These are phyloP conservation scores for Vombatus ursinus DNA, from an alignment of 2,113 vertebrate species.

Conservation along the genomic window DNA sequence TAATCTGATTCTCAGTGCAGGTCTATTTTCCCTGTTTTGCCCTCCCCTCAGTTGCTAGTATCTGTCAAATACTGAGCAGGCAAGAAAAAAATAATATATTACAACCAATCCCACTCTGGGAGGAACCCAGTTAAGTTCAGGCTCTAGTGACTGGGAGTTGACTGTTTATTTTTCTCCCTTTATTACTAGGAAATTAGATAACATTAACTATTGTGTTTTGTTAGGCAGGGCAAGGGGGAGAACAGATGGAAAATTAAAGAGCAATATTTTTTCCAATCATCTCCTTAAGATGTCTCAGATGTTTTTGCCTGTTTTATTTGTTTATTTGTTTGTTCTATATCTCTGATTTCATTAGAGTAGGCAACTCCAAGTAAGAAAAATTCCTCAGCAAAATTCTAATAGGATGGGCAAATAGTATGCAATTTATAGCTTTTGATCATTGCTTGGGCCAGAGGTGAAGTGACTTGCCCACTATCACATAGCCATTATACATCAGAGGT, in stretches of 20 bases:
- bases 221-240: not conserved
- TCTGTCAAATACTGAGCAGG: constrained; percentile 60
- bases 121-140: constrained; percentile 63
- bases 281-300: not conserved
- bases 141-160: constrained; percentile 59
- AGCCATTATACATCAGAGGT: too few relatives aligned
- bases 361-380: too few relatives aligned
- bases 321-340: too few relatives aligned
- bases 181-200: constrained; percentile 66
- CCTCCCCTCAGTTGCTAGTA: constrained; percentile 48
- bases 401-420: too few relatives aligned
- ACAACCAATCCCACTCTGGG: constrained; percentile 55
- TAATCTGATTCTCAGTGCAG: constrained; percentile 68
- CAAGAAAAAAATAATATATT: constrained; percentile 67
- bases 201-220: constrained; percentile 1
- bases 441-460: too few relatives aligned
- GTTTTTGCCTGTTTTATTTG: not conserved
- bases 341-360: too few relatives aligned
- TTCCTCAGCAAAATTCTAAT: too few relatives aligned
- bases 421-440: too few relatives aligned
- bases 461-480: too few relatives aligned
- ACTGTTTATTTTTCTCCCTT: constrained; percentile 72
- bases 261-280: not conserved
- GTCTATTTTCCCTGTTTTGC: constrained; percentile 52
- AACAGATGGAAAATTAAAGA: too few relatives aligned